Evolutionary conservation across 2,113 vertebrate genomes (phyloP).

Genomic region (Pongo pygmaeus): DNA sequence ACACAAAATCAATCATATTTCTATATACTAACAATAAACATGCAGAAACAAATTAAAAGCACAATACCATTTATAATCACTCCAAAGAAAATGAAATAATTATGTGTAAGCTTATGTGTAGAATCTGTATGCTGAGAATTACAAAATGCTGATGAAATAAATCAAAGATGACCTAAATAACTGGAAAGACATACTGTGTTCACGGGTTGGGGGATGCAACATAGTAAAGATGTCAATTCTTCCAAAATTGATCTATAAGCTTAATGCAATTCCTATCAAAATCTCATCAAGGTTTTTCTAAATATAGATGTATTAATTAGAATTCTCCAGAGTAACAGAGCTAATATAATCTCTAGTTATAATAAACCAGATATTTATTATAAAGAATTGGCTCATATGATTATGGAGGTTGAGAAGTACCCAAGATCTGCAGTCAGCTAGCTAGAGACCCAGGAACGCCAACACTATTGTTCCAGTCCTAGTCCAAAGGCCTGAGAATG

Average conservation of each 20-base stretch:
- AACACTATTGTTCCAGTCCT: not conserved
- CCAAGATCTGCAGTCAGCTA: not conserved
- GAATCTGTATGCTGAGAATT: not conserved
- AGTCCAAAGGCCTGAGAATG: not conserved
- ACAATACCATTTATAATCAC: not conserved
- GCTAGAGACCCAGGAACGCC: not conserved
- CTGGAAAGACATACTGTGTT: not conserved
- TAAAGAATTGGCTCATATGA: not conserved
- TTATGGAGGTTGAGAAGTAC: not conserved
- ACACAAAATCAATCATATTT: conserved; percentile 24
- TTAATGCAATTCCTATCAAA: conserved; percentile 20
- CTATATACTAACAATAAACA: conserved; percentile 12
- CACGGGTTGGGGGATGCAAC: not conserved
- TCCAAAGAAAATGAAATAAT: conserved; percentile 35
- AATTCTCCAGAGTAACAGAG: not conserved
- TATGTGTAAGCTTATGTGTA: not conserved
- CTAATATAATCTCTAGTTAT: not conserved
- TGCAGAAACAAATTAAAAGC: conserved; percentile 16
- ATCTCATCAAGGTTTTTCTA: not conserved
- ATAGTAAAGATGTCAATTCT: not conserved
- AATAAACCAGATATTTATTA: not conserved
- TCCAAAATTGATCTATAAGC: not conserved
- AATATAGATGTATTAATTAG: not conserved
- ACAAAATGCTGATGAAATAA: conserved; percentile 35
- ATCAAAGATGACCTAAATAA: not conserved